phyloP scores from a whole-genome alignment of 2,888 invertebrate species.

The Loripinus fragilis region DNA sequence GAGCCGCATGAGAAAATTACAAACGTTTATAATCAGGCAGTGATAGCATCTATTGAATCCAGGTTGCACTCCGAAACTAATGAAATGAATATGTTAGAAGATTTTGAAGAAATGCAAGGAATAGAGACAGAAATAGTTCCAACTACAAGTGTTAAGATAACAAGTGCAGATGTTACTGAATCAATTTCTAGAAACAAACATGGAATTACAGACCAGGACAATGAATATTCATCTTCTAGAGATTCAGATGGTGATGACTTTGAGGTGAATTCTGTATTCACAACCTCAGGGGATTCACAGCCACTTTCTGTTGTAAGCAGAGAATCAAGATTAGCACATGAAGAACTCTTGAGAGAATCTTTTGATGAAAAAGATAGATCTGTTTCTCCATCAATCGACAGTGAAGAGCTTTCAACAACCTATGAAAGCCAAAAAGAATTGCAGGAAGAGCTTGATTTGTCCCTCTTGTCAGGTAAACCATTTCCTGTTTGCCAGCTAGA shows the following conservation, averaged over 20 bases:
- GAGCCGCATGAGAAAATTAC: slow-evolving; percentile 80
- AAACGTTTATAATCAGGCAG: slow-evolving; percentile 76
- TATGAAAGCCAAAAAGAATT: slow-evolving; percentile 72
- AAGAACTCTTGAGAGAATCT: slow-evolving; percentile 75
- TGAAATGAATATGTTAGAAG: slow-evolving; percentile 56
- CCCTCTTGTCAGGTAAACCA: slow-evolving; percentile 65
- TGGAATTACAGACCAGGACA: slow-evolving; percentile 31
- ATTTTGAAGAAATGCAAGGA: slow-evolving; percentile 39
- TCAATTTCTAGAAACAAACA: slow-evolving; percentile 30
- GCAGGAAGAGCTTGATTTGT: slow-evolving; percentile 61
- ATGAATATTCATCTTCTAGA: slow-evolving; percentile 34
- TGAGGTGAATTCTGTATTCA: slow-evolving; percentile 52
- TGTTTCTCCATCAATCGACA: slow-evolving; percentile 78
- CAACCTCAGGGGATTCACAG: slow-evolving; percentile 42
- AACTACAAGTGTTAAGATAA: slow-evolving; percentile 51
- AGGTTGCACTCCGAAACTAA: slow-evolving; percentile 68
- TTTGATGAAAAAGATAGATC: slow-evolving; percentile 77
- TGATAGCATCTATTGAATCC: slow-evolving; percentile 75
- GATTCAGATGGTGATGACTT: slow-evolving; percentile 41
- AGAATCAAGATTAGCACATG: slow-evolving; percentile 75
- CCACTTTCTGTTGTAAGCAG: slow-evolving; percentile 72
- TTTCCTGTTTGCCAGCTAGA: slow-evolving; percentile 75
- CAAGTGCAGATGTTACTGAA: slow-evolving; percentile 41
- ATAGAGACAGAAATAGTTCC: slow-evolving; percentile 36
- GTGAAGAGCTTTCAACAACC: slow-evolving; percentile 73